These are phyloP conservation scores for Glomeris marginata DNA, from an alignment of 2,888 invertebrate species.

Conservation along the genomic window DNA sequence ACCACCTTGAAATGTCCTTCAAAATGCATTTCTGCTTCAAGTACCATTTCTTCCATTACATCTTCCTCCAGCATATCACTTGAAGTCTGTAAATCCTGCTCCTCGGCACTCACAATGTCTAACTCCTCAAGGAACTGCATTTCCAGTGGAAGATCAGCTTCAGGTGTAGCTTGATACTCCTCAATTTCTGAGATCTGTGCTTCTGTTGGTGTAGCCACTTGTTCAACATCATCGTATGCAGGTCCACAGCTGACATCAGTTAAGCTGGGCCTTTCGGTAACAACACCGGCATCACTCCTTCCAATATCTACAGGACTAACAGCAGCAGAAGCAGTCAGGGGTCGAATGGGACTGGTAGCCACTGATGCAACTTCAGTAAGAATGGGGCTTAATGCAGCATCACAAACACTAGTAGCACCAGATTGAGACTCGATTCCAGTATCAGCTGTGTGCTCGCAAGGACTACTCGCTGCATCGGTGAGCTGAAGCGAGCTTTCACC, in stretches of 20 bases:
- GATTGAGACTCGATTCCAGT: conserved; percentile 12
- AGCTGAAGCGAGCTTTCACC: no score
- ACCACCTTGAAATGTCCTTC: background rate
- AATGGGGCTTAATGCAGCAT: conserved; percentile 15
- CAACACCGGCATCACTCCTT: background rate
- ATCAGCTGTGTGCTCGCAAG: conserved; percentile 4
- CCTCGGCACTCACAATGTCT: background rate
- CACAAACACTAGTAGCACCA: conserved; percentile 3
- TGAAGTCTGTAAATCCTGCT: background rate
- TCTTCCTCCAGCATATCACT: background rate
- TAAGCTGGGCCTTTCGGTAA: conserved; percentile 1
- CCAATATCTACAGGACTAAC: conserved; percentile 10
- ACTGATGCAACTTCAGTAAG: conserved; percentile 11
- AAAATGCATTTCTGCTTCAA: background rate
- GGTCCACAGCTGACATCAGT: conserved; percentile 7
- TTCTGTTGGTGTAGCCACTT: conserved; percentile 8
- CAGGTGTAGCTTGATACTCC: conserved; percentile 8
- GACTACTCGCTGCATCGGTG: conserved; percentile 11
- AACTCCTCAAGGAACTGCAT: background rate
- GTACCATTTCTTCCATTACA: background rate
- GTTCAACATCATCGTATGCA: background rate
- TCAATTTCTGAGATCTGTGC: conserved; percentile 9
- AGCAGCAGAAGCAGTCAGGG: conserved; percentile 2
- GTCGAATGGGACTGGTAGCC: conserved; percentile 12
- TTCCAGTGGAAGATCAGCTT: conserved; percentile 1